Evolutionary conservation across 2,797 vertebrate genomes (phyloP), one percentile per base, ranked within the genome.

Genomic region (Anguilla anguilla): DNA sequence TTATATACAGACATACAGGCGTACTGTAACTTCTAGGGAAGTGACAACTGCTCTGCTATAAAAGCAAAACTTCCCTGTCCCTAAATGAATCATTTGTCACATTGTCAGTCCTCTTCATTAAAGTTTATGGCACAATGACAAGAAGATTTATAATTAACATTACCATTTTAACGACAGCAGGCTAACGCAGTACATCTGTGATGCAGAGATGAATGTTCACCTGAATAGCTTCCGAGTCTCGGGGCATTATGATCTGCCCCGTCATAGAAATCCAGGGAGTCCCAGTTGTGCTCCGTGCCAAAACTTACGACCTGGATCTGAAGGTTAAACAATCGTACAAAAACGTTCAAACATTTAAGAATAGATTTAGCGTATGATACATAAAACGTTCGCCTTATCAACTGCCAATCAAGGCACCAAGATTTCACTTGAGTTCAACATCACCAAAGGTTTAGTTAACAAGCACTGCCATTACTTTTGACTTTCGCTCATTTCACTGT

Each of bases 201-300:
- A 35, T 69, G 39, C 46, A 49, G 46, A 11, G 46, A 43, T 31
- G 7, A 39, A 79, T 86, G 15, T 25, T 93, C 92, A 99, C 99
- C 99, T 93, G 99, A 99, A 95, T 99, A 99, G 95, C 99, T 99
- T 94, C 99, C 99, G 91, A 99, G 97, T 93, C 99, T 96, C 35
- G 99, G 98, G 85, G 98, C 97, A 57, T 99, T 99, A 93, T 97
- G 99, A 94, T 99, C 98, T 31, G 96, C 97, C 4, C 99, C 99
- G 49, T 99, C 99, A 0, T 99, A 99, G 92, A 99, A 99, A 93
- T 99, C 99, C 93, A 99, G 93, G 72, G 99, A 99, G 94, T 99
- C 99, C 99, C 99, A 99, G 90, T 99, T 99, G 93, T 99, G 98
- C 91, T 99, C 99, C 0, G 98, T 99, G 59, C 98, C 99, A 95